Percentiles rank a stretch among this genome's conserved stretches.
Conservation (phyloP, 2,797 vertebrate genomes). For the Eremophila alpestris region DNA sequence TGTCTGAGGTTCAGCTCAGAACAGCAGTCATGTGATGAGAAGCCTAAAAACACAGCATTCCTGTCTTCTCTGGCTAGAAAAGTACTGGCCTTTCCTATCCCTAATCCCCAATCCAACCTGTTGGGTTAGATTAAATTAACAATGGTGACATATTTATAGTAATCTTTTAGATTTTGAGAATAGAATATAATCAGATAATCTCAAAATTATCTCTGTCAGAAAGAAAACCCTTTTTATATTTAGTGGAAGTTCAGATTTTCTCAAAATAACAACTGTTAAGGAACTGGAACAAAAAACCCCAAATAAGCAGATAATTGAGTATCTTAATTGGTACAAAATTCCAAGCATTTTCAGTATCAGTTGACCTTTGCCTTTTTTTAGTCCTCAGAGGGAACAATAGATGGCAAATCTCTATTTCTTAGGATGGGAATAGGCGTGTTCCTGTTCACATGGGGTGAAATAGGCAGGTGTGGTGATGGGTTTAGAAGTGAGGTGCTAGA, state of each 20-base stretch:
- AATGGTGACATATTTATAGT: neutral
- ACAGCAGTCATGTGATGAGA: neutral
- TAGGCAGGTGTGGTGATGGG: neutral
- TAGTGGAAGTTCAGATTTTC: neutral
- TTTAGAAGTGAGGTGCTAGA: neutral
- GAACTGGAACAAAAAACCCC: neutral
- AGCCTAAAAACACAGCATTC: neutral
- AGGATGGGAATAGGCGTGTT: neutral
- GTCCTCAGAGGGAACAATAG: neutral
- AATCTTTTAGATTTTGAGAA: neutral
- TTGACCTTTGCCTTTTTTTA: neutral
- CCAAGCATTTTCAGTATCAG: neutral
- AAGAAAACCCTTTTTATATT: neutral
- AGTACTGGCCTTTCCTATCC: neutral
- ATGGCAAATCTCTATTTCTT: neutral
- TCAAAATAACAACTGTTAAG: neutral
- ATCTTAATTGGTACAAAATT: neutral
- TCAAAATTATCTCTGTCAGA: neutral
- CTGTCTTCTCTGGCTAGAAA: neutral
- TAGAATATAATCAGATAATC: neutral
- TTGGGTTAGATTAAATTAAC: neutral
- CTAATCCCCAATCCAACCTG: rapidly evolving
- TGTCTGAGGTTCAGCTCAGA: neutral
- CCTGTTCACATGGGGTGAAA: neutral
- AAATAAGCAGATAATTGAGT: neutral